Evolutionary conservation across 2,113 vertebrate species (phyloP).

Genomic region (Heliornis fulica): DNA sequence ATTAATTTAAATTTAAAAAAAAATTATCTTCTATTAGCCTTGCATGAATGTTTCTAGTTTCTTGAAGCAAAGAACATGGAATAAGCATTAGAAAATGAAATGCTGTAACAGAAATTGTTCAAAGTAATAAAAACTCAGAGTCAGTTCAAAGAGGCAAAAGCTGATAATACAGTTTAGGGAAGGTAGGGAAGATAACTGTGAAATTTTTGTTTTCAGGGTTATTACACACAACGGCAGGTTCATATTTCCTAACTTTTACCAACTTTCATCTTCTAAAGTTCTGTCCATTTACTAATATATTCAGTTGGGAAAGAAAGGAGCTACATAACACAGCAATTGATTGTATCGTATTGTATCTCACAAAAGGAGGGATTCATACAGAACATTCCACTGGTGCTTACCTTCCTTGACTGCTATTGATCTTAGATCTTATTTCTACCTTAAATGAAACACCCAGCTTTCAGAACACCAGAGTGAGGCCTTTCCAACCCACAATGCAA

Average conservation of each 20-base stretch:
- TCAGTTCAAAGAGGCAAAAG: not conserved
- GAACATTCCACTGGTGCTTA: not conserved
- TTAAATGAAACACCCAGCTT: not conserved
- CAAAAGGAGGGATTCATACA: not conserved
- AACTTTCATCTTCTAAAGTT: not conserved
- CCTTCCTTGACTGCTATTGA: not conserved
- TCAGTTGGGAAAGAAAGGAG: not conserved
- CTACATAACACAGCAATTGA: not conserved
- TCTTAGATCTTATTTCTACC: not conserved
- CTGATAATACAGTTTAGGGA: not conserved
- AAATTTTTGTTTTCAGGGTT: not conserved
- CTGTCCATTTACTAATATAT: not conserved
- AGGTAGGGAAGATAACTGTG: not conserved
- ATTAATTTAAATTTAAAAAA: not conserved
- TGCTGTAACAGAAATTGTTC: not conserved
- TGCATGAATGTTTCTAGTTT: not conserved
- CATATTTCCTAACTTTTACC: not conserved
- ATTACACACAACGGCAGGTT: not conserved
- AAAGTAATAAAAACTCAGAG: not conserved
- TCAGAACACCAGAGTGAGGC: not conserved
- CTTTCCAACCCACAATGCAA: not conserved
- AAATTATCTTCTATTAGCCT: not conserved
- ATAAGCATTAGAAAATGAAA: not conserved
- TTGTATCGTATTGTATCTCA: no score
- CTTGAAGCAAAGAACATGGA: not conserved